Evolutionary conservation across 2,888 invertebrate species (phyloP).

Genomic region (Heliconius sara): DNA sequence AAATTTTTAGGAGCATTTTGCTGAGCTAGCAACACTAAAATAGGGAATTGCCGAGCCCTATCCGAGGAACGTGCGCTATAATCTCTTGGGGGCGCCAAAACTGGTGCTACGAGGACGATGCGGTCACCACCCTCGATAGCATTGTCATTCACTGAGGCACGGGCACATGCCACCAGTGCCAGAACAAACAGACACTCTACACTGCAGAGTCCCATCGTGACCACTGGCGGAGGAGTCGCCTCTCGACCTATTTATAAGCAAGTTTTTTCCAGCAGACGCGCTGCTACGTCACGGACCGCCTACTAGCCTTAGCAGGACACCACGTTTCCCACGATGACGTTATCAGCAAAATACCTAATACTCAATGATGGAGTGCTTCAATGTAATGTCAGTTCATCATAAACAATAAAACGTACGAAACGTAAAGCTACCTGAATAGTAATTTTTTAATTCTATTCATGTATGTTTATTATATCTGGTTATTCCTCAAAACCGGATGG

Average conservation of each 20-base stretch:
- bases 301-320: conserved; percentile 54
- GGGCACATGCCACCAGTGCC: conserved; percentile 60
- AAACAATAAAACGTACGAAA: conserved; percentile 20
- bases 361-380: conserved; percentile 16
- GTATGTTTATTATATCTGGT: conserved; percentile 61
- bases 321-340: conserved; percentile 69
- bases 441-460: conserved; percentile 66
- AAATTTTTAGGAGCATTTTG: conserved; percentile 55
- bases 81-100: conserved; percentile 74
- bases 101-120: conserved; percentile 72
- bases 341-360: conserved; percentile 44
- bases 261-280: conserved; percentile 65
- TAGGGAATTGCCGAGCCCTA: conserved; percentile 74
- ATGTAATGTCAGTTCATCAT: conserved; percentile 35
- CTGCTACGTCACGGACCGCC: conserved; percentile 60
- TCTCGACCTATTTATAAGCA: conserved; percentile 76
- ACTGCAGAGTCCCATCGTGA: conserved; percentile 72
- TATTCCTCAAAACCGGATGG: conserved; percentile 78
- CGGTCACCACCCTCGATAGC: conserved; percentile 67
- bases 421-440: conserved; percentile 53
- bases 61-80: conserved; percentile 67
- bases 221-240: conserved; percentile 73
- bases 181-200: conserved; percentile 61
- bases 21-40: conserved; percentile 69
- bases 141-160: conserved; percentile 69